phyloP scores from a whole-genome alignment of 1,140 invertebrate species.

The Bombus cullumanus region DNA sequence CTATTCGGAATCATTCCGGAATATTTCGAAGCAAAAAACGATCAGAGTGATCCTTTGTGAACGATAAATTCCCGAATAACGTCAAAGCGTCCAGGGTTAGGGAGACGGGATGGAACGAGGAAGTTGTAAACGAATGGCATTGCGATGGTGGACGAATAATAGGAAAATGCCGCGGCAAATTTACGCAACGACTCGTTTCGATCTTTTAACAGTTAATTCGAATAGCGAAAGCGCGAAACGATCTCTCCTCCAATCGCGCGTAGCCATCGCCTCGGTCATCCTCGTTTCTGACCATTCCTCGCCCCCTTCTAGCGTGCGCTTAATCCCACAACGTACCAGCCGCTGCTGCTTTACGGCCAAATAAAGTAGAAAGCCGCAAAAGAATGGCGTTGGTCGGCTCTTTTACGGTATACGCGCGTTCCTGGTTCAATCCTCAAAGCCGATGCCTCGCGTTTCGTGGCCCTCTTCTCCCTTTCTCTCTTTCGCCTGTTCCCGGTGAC shows the following conservation, averaged over 20 bases:
- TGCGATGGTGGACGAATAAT: conserved; percentile 21
- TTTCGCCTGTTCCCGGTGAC: background rate
- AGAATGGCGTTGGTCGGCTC: conserved; percentile 43
- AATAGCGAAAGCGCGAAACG: conserved; percentile 15
- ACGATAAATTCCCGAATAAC: background rate
- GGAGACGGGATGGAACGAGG: conserved; percentile 19
- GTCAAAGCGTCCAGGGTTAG: background rate
- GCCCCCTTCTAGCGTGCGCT: conserved; percentile 1
- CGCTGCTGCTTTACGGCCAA: conserved; percentile 46
- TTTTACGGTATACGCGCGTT: conserved; percentile 45
- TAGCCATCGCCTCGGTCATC: background rate
- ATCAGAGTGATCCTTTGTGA: background rate
- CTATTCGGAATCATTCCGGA: background rate
- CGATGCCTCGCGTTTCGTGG: background rate
- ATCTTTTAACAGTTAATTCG: conserved; percentile 46
- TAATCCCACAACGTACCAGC: conserved; percentile 28
- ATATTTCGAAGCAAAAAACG: background rate
- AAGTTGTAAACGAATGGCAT: conserved; percentile 17
- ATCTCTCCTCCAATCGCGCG: background rate
- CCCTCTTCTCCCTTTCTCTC: background rate
- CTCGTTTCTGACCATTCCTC: background rate
- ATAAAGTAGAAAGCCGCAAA: conserved; percentile 52
- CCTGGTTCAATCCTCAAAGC: conserved; percentile 7
- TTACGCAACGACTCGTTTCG: conserved; percentile 26
- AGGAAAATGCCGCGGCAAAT: conserved; percentile 12